phyloP scores from a whole-genome alignment of 2,113 vertebrate genomes.

The Plotosus lineatus region DNA sequence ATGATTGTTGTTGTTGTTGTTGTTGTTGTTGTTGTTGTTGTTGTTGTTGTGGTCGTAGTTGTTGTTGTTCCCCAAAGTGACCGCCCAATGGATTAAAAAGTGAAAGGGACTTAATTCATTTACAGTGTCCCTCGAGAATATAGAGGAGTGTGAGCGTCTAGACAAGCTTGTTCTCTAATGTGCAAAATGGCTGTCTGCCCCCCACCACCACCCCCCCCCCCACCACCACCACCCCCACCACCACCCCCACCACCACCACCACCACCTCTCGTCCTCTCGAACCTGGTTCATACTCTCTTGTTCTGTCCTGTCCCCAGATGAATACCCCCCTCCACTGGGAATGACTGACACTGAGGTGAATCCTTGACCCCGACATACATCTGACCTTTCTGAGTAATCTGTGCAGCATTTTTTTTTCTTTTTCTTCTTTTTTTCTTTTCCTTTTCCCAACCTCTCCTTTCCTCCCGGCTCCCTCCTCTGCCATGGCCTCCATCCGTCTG shows the following conservation, averaged over 20 bases:
- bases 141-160: conserved; percentile 58
- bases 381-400: conserved; percentile 73
- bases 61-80: not conserved
- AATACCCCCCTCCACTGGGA: conserved; percentile 58
- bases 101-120: conserved; percentile 58
- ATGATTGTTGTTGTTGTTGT: not conserved
- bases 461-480: conserved; percentile 51
- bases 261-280: conserved; percentile 54
- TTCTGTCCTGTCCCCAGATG: conserved; percentile 44
- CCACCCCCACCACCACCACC: conserved; percentile 21
- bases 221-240: conserved; percentile 11
- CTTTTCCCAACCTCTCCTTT: not conserved
- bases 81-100: conserved; percentile 43
- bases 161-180: conserved; percentile 66
- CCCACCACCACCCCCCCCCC: conserved; percentile 12
- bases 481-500: conserved; percentile 65
- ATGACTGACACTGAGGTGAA: conserved; percentile 44
- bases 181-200: conserved; percentile 65
- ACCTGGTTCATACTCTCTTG: conserved; percentile 56
- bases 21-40: not conserved
- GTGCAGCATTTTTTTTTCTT: conserved; percentile 60
- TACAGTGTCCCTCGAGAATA: conserved; percentile 50
- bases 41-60: not conserved
- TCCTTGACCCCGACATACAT: conserved; percentile 68
- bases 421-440: not conserved